Evolutionary conservation across 2,113 vertebrate species (phyloP), one percentile per base, ranked within the genome.

Genomic region (Corapipo altera): DNA sequence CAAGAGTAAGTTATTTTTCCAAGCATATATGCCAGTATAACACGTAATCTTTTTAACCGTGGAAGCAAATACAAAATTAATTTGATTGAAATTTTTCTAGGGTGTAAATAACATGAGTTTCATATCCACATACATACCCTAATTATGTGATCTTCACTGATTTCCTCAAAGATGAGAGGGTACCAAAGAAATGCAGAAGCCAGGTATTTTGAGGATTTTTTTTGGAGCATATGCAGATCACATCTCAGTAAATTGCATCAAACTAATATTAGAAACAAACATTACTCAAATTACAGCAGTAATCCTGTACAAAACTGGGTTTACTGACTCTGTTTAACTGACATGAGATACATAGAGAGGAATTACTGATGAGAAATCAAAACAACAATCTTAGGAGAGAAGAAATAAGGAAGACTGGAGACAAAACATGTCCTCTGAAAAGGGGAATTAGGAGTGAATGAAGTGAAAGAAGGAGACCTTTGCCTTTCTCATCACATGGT

Each of bases 371-470:
- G 35, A 79, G 58, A 89, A 91, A 72, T 84, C 4, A 81, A 69
- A 80, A n/a, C 20, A 46, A 57, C 27, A 58, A 15, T 66, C 28
- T 57, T 33, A 37, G 11, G 27, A 67, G 22, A 55, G 19, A 79
- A 69, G 14, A 85, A 79, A n/a, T 61, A 37, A 77, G 57, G 49
- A 51, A 59, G n/a, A 27, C 41, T 61, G 30, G 28, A 78, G 21
- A 72, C 12, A 49, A 8, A 69, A 16, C 2, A 8, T 18, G 5
- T 32, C 71, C 35, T 15, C 20, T 8, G 11, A 55, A 82, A 83
- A 39, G 11, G 23, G 11, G 69, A 74, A 79, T 35, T 9, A 78
- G 55, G 21, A 70, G 32, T 0, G 0, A 30, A 78, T 1, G 0
- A 8, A 54, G n/a, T 23, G 35, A 49, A 74, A 80, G 20, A 57